Evolutionary conservation across 1,140 invertebrate genomes (phyloP).

Genomic region (Pomacea maculata): DNA sequence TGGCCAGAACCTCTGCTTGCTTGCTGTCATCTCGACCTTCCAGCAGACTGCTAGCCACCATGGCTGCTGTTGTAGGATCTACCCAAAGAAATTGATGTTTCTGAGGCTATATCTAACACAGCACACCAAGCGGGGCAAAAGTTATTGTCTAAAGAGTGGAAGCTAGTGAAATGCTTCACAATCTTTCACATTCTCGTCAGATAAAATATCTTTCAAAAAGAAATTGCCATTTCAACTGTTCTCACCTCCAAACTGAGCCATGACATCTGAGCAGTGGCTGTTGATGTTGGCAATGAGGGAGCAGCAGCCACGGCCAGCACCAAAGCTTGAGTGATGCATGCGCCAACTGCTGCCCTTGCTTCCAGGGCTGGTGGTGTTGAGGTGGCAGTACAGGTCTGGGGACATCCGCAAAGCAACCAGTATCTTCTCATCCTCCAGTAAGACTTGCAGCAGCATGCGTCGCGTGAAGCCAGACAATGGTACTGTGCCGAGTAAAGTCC

Average conservation of each 20-base stretch:
- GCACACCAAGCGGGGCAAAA: background rate
- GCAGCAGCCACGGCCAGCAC: constrained; percentile 72
- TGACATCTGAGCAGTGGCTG: constrained; percentile 74
- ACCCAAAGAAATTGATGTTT: background rate
- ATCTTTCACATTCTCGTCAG: too few species aligned
- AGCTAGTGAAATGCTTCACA: background rate
- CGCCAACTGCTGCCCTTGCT: constrained; percentile 25
- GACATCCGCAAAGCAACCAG: constrained; percentile 67
- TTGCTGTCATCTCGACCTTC: constrained; percentile 48
- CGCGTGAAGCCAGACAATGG: constrained; percentile 87
- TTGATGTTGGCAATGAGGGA: constrained; percentile 78
- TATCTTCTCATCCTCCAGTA: constrained; percentile 86
- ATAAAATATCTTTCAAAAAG: too few species aligned
- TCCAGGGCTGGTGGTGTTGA: constrained; percentile 10
- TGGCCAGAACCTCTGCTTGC: constrained; percentile 39
- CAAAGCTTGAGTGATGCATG: constrained; percentile 62
- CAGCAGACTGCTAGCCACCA: constrained; percentile 46
- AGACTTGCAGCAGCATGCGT: constrained; percentile 82
- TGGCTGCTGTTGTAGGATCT: constrained; percentile 39
- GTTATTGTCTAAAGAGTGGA: background rate
- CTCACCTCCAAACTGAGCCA: constrained; percentile 71
- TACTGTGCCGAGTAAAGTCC: constrained; percentile 34
- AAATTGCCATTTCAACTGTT: background rate
- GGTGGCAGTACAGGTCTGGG: constrained; percentile 31
- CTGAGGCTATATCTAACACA: background rate